Conservation (phyloP, 2,113 vertebrate species). For the Paradoxurus hermaphroditus region DNA sequence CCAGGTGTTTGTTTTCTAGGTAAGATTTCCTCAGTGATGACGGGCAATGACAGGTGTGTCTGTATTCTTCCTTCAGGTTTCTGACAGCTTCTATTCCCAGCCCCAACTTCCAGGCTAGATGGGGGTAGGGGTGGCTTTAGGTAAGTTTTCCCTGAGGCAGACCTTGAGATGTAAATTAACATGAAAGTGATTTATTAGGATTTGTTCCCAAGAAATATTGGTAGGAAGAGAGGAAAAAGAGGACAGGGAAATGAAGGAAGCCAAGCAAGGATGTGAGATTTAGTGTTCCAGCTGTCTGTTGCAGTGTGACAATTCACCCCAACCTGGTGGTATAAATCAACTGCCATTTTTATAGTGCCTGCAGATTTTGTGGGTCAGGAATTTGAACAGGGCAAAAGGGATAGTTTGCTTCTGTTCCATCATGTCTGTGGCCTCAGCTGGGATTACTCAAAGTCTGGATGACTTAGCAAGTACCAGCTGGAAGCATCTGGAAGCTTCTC, state of each 20-base stretch:
- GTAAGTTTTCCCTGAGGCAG: background rate
- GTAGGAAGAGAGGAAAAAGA: background rate
- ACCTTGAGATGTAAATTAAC: background rate
- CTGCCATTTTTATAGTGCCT: background rate
- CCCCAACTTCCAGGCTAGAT: background rate
- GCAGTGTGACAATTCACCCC: background rate
- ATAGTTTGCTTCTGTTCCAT: background rate
- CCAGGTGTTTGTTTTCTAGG: background rate
- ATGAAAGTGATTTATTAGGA: background rate
- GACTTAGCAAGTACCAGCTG: background rate
- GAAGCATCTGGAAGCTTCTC: background rate
- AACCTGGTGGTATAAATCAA: background rate
- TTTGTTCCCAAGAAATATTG: background rate
- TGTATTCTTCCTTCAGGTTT: background rate
- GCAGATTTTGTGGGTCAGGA: background rate
- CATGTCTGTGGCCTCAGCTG: background rate
- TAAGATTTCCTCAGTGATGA: background rate
- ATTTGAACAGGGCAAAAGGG: background rate
- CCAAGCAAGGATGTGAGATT: background rate
- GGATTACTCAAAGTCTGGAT: background rate
- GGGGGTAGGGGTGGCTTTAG: background rate
- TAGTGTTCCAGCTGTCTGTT: background rate
- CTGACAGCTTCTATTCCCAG: background rate
- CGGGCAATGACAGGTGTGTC: background rate
- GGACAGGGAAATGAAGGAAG: background rate